A percentile compares a stretch with the other conserved stretches of the same genome.
Evolutionary conservation across 2,888 invertebrate species (phyloP).

Genomic region (Meteorus cinctellus): DNA sequence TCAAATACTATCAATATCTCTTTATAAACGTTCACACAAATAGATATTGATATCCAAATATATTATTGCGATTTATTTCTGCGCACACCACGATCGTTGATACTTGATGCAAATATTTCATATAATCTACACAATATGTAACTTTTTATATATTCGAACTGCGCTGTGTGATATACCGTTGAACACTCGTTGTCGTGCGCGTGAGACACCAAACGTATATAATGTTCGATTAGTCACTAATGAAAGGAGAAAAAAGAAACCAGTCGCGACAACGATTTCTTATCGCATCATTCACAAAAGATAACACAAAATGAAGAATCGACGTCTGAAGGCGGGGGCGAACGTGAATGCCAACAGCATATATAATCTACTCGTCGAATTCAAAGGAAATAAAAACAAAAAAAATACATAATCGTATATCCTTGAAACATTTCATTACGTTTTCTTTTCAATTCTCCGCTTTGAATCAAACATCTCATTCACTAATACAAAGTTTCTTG

Average conservation of each 20-base stretch:
- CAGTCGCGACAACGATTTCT: slow-evolving; percentile 34
- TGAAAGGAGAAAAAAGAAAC: background rate
- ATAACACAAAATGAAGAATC: slow-evolving; percentile 38
- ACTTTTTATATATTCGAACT: background rate
- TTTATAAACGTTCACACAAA: background rate
- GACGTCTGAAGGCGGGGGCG: slow-evolving; percentile 15
- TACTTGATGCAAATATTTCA: background rate
- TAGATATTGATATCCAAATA: background rate
- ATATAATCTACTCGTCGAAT: too few species aligned
- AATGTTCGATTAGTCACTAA: slow-evolving; percentile 17
- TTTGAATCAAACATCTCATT: too few species aligned
- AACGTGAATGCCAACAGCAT: background rate
- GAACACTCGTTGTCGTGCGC: background rate
- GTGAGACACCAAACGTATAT: background rate
- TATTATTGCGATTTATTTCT: background rate
- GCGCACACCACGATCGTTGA: background rate
- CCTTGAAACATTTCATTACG: too few species aligned
- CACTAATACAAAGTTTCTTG: too few species aligned
- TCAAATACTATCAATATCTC: background rate
- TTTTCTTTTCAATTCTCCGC: too few species aligned
- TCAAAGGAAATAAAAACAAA: background rate
- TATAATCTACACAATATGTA: background rate
- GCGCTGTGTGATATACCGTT: background rate
- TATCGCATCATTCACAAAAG: slow-evolving; percentile 38
- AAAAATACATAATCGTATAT: background rate